Evolutionary conservation across 2,888 invertebrate genomes (phyloP), one percentile per base, ranked within the genome.

Genomic region (Mesorhabditis spiculigera): DNA sequence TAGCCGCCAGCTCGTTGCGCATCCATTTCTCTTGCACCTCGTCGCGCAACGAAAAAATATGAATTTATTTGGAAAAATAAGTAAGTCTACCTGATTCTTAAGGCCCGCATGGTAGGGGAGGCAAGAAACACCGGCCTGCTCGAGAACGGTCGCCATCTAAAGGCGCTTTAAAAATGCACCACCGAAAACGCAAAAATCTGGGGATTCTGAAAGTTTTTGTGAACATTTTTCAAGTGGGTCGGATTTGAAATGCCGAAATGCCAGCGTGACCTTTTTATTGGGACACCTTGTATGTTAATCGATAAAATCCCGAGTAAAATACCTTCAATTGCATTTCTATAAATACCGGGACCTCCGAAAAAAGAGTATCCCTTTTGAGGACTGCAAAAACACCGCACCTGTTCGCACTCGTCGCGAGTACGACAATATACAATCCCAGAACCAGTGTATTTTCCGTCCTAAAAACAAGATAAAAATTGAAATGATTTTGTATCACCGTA

Each of bases 11-110:
- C 78, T 91, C 91, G 0, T 96, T 96, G 50, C 89, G 89, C 88
- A 94, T 93, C 97, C 97, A 98, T 58, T 91, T 91, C 86, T 93
- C 92, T 87, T 98, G 97, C 58, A 92, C 91, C 66, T 90, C 83
- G 58, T 42, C 94, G 90, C 78, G 90, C 90, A 43, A 95, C 88
- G 93, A 66, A 45, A 6, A 45, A 67, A 67, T 61, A 8, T 67
- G n/a, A 1, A 43, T 2, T 61, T 2, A 63, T 16, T 10, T n/a
- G 3, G 1, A 13, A 13, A 66, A 66, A 68, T 13, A n/a, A 68
- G 42, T 0, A 10, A 16, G 6, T 58, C 41, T 43, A 78, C 82
- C 71, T 73, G 79, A 45, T 81, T 71, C 4, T 69, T 67, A 8
- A 85, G 63, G 41, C 85, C 84, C 2, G 85, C 84, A 62, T 84